Base-by-base conservation (phyloP, 2,888 invertebrate species). In the Chrysotoxum bicinctum region DNA sequence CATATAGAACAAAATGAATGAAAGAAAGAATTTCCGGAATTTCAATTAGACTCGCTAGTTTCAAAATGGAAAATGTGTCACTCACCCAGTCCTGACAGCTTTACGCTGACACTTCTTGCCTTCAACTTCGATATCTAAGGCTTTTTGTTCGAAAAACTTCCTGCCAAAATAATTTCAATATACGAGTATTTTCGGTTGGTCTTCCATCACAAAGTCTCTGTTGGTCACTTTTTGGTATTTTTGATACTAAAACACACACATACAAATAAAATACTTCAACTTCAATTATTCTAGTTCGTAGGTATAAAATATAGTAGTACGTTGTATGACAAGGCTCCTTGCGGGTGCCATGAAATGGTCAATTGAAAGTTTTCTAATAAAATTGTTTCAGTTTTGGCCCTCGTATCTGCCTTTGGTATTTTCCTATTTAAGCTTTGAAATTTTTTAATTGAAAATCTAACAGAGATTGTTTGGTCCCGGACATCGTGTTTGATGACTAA, bases 1-100 rank as follows among this genome's bases (percentile, higher is more conserved):
- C 2, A 19, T 12, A 5, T 14, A n/a, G 0, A 73, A 32, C 62
- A 70, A 78, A 50, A 64, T 70, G 60, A 80, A 72, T 58, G 56
- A 58, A 58, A 60, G 68, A 66, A 80, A 76, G 84, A 80, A 85
- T 85, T 85, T 76, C 58, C 45, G 84, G 84, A 80, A 85, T 85
- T 85, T 85, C 84, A 85, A 85, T 85, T 80, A 85, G 72, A 85
- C 68, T 75, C 48, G 76, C 66, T 85, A 80, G 84, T 68, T 80
- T 72, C 80, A 52, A 83, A 83, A 78, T 50, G 74, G 69, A 83
- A 77, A 50, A 69, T 76, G 60, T 80, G 84, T 80, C 84, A 80
- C 76, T 85, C 84, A 80, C 76, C 80, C 84, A 85, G 3, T 60
- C 50, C 52, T 80, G 84, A 84, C 80, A 79, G 79, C 75, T 40